Evolutionary conservation across 2,797 vertebrate genomes (phyloP).

Genomic region (Amblyraja radiata): DNA sequence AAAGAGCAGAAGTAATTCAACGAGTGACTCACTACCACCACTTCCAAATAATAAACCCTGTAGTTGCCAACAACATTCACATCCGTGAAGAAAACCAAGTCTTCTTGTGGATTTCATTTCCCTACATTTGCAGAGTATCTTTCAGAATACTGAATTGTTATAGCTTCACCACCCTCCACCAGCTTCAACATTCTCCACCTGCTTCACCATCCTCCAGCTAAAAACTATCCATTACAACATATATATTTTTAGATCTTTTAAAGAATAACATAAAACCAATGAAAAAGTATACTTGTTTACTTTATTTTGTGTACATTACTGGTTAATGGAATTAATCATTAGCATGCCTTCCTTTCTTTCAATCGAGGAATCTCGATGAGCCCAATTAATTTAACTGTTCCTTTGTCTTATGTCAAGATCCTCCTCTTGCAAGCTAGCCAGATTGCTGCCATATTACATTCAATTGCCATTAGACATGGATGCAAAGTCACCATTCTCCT

Average conservation of each 20-base stretch:
- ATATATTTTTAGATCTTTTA: neutral
- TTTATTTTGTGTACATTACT: neutral
- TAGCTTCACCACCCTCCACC: neutral
- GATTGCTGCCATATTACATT: neutral
- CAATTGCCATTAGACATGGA: neutral
- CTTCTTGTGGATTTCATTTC: neutral
- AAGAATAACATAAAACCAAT: neutral
- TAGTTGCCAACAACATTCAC: too few species aligned
- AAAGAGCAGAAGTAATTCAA: too few species aligned
- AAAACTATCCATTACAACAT: neutral
- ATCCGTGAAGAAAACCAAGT: neutral
- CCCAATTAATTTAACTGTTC: too few species aligned
- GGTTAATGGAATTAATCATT: neutral
- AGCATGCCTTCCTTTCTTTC: neutral
- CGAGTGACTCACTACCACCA: too few species aligned
- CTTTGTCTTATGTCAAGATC: too few species aligned
- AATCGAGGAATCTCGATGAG: too few species aligned
- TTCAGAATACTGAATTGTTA: neutral
- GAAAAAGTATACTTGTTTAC: neutral
- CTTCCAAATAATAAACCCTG: too few species aligned
- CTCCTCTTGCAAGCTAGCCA: neutral
- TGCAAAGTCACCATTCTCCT: neutral
- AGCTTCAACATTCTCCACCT: neutral
- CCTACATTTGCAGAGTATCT: neutral
- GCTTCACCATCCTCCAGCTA: neutral